Evolutionary conservation across 2,797 vertebrate genomes (phyloP).

Genomic region (Pangasius macronema): DNA sequence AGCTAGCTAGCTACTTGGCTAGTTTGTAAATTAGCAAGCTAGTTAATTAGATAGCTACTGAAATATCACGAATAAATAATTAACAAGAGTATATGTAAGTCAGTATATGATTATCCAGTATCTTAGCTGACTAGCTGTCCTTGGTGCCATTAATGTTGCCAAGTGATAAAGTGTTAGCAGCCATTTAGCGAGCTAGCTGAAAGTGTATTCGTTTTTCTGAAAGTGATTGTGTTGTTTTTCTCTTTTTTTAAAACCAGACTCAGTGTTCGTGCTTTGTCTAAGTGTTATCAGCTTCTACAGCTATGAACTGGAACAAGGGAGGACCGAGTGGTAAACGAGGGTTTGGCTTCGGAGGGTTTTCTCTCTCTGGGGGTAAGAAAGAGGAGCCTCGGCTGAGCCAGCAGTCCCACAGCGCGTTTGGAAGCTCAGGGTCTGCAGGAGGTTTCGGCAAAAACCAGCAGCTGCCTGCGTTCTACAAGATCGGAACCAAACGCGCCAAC

Average conservation of each 20-base stretch:
- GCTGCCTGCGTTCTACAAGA: conserved; percentile 97
- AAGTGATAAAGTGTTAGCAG: background rate
- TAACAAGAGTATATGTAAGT: background rate
- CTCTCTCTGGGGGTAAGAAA: conserved; percentile 86
- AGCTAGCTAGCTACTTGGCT: conserved; percentile 15
- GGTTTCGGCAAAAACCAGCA: conserved; percentile 87
- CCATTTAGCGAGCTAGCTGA: background rate
- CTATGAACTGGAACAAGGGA: conserved; percentile 99
- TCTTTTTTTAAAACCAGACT: background rate
- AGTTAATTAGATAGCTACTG: background rate
- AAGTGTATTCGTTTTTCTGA: background rate
- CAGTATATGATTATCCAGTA: no score
- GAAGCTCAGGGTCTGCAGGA: conserved; percentile 74
- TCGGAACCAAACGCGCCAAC: conserved; percentile 94
- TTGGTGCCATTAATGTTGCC: no score
- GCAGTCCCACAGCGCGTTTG: conserved; percentile 85
- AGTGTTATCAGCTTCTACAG: conserved; percentile 37
- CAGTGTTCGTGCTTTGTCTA: background rate
- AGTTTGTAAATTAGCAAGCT: background rate
- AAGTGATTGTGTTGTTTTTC: background rate
- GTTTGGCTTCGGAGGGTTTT: conserved; percentile 97
- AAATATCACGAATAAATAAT: background rate
- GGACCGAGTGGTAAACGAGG: conserved; percentile 92
- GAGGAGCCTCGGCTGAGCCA: conserved; percentile 85
- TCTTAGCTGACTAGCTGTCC: background rate